phyloP scores from a whole-genome alignment of 1,140 invertebrate genomes.

The Tenebrio molitor region DNA sequence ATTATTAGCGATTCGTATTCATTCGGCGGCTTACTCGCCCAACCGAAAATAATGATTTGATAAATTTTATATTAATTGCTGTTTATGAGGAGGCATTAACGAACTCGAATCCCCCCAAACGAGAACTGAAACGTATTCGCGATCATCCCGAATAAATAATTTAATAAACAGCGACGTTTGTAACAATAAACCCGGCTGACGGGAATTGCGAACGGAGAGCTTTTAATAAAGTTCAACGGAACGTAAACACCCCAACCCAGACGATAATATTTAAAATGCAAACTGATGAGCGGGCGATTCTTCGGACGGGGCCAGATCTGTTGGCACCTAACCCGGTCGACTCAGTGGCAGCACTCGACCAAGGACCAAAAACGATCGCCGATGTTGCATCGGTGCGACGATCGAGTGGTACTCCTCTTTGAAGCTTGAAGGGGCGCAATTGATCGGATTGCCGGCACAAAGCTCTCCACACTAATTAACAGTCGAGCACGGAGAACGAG shows the following conservation, averaged over 20 bases:
- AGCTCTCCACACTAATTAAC: no score
- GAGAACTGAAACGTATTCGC: not conserved
- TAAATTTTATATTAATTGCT: slow-evolving; percentile 11
- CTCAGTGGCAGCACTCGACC: no score
- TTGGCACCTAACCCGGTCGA: no score
- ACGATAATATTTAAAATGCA: slow-evolving; percentile 1
- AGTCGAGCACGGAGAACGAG: no score
- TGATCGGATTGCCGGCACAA: no score
- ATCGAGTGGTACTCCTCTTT: no score
- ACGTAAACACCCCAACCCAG: not conserved
- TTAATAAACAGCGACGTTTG: not conserved
- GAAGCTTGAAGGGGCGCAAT: no score
- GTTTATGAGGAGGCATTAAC: slow-evolving; percentile 18
- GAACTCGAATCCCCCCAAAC: slow-evolving; percentile 1
- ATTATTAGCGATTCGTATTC: no score
- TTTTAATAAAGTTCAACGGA: slow-evolving; percentile 1
- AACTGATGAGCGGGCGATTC: not conserved
- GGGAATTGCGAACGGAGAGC: not conserved
- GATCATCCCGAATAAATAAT: slow-evolving; percentile 11
- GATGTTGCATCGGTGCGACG: no score
- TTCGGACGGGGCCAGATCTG: not conserved
- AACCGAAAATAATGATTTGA: slow-evolving; percentile 16
- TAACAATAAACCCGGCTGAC: slow-evolving; percentile 4
- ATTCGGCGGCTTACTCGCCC: no score
- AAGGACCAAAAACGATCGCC: no score